phyloP scores from a whole-genome alignment of 2,888 invertebrate species.

The Strigamia crassipes region DNA sequence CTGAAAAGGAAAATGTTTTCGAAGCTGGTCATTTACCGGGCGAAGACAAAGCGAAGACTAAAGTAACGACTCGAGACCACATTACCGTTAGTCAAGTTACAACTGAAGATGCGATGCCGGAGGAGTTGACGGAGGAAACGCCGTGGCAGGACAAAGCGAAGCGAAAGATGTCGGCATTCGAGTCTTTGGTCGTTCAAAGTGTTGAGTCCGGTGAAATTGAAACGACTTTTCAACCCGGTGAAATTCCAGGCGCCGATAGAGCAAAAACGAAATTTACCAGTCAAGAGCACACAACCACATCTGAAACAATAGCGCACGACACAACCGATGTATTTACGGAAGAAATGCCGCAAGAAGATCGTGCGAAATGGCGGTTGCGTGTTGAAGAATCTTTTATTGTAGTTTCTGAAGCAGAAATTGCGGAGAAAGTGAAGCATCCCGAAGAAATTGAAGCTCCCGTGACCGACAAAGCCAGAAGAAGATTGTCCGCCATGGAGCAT shows the following conservation, averaged over 20 bases:
- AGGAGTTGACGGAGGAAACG: conserved; percentile 45
- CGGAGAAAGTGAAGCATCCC: conserved; percentile 47
- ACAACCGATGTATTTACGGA: conserved; percentile 46
- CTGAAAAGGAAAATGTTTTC: conserved; percentile 37
- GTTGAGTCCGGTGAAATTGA: conserved; percentile 48
- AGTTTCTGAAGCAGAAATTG: conserved; percentile 47
- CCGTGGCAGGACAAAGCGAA: conserved; percentile 48
- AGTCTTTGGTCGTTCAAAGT: conserved; percentile 33
- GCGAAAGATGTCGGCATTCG: conserved; percentile 29
- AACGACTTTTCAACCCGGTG: conserved; percentile 43
- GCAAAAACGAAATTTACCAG: conserved; percentile 44
- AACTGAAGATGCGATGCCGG: conserved; percentile 12
- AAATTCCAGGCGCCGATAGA: conserved; percentile 43
- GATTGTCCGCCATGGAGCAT: conserved; percentile 56
- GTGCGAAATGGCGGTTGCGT: conserved; percentile 51
- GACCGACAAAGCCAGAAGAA: conserved; percentile 60
- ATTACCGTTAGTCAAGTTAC: conserved; percentile 50
- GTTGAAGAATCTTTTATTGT: conserved; percentile 48
- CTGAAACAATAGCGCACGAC: conserved; percentile 34
- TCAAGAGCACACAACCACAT: conserved; percentile 27
- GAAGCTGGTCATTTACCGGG: conserved; percentile 20
- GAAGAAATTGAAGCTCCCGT: conserved; percentile 59
- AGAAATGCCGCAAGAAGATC: conserved; percentile 50
- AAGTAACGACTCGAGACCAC: conserved; percentile 44
- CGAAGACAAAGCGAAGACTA: conserved; percentile 45